Percentiles rank a stretch among this genome's conserved stretches.
These are phyloP conservation scores for Himalopsyche anomala DNA, from an alignment of 2,888 invertebrate genomes.

Conservation along the genomic window DNA sequence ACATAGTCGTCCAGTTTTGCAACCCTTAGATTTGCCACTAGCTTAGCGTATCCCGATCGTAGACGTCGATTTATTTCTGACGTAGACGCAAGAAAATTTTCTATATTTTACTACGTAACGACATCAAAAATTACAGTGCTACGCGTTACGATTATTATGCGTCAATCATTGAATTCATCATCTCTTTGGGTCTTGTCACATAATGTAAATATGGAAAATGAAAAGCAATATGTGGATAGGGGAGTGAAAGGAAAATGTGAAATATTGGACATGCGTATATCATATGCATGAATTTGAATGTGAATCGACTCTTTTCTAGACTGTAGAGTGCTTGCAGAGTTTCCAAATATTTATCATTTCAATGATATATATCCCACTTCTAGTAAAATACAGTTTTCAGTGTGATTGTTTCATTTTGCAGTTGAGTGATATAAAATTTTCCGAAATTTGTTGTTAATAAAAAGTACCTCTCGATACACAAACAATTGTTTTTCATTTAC, in stretches of 20 bases:
- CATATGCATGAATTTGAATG: slow-evolving; percentile 49
- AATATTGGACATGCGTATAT: slow-evolving; percentile 51
- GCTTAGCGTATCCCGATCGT: not conserved
- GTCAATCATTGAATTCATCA: not conserved
- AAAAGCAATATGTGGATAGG: slow-evolving; percentile 27
- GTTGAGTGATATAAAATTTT: too few species aligned
- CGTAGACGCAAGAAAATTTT: not conserved
- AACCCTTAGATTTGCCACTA: too few species aligned
- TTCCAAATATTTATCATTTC: not conserved
- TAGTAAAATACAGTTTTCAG: too few species aligned
- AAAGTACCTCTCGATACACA: too few species aligned
- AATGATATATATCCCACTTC: too few species aligned
- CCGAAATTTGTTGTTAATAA: too few species aligned
- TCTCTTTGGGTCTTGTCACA: not conserved
- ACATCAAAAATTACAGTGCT: too few species aligned
- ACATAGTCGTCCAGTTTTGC: too few species aligned
- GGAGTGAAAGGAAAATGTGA: slow-evolving; percentile 47
- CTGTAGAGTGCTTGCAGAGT: slow-evolving; percentile 21
- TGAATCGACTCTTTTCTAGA: too few species aligned
- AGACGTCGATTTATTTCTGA: not conserved
- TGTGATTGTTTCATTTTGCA: too few species aligned
- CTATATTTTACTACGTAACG: too few species aligned
- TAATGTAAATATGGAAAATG: slow-evolving; percentile 2
- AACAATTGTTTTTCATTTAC: too few species aligned
- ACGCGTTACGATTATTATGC: not conserved